phyloP scores from a whole-genome alignment of 92 coral and sea anemone species.

The Epizoanthus fatuus region DNA sequence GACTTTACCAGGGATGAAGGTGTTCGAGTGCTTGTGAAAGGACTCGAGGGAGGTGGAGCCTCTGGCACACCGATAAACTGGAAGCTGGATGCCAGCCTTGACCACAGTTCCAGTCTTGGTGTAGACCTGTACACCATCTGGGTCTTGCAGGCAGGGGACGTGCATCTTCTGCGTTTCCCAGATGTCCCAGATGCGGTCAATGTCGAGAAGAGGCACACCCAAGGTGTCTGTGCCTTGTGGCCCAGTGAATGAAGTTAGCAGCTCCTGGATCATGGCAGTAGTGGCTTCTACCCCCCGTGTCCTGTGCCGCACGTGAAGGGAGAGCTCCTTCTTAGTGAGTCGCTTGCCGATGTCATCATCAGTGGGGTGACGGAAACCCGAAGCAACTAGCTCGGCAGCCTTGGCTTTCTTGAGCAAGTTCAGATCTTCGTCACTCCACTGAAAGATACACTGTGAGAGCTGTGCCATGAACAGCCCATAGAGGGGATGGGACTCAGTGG shows the following conservation, averaged over 20 bases:
- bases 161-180: slow-evolving; percentile 66
- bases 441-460: slow-evolving; percentile 32
- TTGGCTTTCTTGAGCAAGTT: slow-evolving; percentile 45
- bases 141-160: slow-evolving; percentile 75
- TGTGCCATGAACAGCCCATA: slow-evolving; percentile 29
- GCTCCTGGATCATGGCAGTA: no score
- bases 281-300: no score
- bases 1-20: slow-evolving; percentile 24
- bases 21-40: slow-evolving; percentile 51
- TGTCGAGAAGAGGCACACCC: slow-evolving; percentile 74
- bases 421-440: slow-evolving; percentile 71
- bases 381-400: background rate
- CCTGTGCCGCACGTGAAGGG: slow-evolving; percentile 52
- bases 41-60: no score
- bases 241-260: slow-evolving; percentile 53
- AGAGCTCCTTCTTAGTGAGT: slow-evolving; percentile 55
- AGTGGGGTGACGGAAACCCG: slow-evolving; percentile 16
- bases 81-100: no score
- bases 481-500: slow-evolving; percentile 47
- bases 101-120: slow-evolving; percentile 52
- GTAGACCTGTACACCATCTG: slow-evolving; percentile 73
- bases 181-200: slow-evolving; percentile 56
- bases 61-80: no score
- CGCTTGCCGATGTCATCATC: slow-evolving; percentile 51
- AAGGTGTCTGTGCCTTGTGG: slow-evolving; percentile 68